phyloP scores from a whole-genome alignment of 2,113 vertebrate genomes.

The Catagonus wagneri region DNA sequence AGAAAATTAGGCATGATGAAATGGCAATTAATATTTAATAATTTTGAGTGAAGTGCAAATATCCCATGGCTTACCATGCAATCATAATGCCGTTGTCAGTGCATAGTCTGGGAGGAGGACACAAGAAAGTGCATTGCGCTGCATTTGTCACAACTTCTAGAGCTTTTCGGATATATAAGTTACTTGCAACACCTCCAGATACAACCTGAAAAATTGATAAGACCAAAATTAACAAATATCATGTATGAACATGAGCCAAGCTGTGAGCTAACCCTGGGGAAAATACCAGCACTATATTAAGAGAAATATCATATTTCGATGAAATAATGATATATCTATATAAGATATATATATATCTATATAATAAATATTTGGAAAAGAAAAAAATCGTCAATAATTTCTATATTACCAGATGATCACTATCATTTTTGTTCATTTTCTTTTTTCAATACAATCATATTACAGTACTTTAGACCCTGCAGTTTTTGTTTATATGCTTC shows the following conservation, averaged over 20 bases:
- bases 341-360: not conserved
- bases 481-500: conserved; percentile 32
- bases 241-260: not conserved
- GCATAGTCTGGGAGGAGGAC: conserved; percentile 94
- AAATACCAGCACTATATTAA: not conserved
- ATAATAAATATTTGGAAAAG: not conserved
- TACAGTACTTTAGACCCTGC: not conserved
- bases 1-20: not conserved
- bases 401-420: not conserved
- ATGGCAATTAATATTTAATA: not conserved
- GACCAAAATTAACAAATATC: not conserved
- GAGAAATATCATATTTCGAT: not conserved
- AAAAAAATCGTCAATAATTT: not conserved
- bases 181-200: conserved; percentile 98
- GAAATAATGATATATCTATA: not conserved
- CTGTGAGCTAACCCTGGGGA: not conserved
- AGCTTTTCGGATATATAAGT: conserved; percentile 92
- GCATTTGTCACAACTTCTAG: conserved; percentile 89
- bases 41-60: not conserved
- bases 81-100: conserved; percentile 99
- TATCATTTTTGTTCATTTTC: not conserved
- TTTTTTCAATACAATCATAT: not conserved
- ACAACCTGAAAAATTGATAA: conserved; percentile 88
- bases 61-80: conserved; percentile 90
- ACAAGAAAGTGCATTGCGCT: conserved; percentile 90